These are phyloP conservation scores for Prorops nasuta DNA, from an alignment of 1,140 invertebrate genomes.

Conservation along the genomic window DNA sequence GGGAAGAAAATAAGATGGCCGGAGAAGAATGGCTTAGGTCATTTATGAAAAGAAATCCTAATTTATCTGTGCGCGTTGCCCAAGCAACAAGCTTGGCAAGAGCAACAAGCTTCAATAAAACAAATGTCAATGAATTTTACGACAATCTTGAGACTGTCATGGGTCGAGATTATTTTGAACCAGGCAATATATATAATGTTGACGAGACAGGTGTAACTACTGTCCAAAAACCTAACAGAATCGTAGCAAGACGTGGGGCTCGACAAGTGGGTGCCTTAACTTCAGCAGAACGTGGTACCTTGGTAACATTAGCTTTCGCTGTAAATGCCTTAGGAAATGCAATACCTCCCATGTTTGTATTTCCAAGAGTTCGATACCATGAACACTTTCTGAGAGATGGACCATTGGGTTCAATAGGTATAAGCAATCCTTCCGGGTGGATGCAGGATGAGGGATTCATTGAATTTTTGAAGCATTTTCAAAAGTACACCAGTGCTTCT, in stretches of 20 bases:
- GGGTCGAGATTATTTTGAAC: constrained; percentile 31
- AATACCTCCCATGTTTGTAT: constrained; percentile 46
- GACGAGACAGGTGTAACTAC: constrained; percentile 51
- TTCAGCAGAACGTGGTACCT: constrained; percentile 45
- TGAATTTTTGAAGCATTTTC: constrained; percentile 39
- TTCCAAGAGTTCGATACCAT: constrained; percentile 44
- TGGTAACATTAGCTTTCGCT: constrained; percentile 45
- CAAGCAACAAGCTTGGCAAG: constrained; percentile 50
- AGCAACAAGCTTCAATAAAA: constrained; percentile 54
- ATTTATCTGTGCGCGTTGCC: constrained; percentile 45
- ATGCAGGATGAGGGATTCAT: constrained; percentile 45
- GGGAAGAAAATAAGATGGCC: constrained; percentile 38
- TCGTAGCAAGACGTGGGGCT: constrained; percentile 41
- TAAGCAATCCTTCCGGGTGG: constrained; percentile 44
- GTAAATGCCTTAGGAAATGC: constrained; percentile 47
- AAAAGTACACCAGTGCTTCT: constrained; percentile 34
- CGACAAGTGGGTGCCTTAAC: constrained; percentile 50
- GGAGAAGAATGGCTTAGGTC: constrained; percentile 51
- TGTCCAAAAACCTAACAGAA: constrained; percentile 36
- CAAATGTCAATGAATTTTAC: constrained; percentile 42
- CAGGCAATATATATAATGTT: constrained; percentile 49
- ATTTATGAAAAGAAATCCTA: constrained; percentile 51
- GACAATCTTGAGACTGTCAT: constrained; percentile 39
- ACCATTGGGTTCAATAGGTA: constrained; percentile 41
- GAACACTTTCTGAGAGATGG: constrained; percentile 52